Conservation (phyloP, 2,888 invertebrate genomes). For the Anodontia alba region DNA sequence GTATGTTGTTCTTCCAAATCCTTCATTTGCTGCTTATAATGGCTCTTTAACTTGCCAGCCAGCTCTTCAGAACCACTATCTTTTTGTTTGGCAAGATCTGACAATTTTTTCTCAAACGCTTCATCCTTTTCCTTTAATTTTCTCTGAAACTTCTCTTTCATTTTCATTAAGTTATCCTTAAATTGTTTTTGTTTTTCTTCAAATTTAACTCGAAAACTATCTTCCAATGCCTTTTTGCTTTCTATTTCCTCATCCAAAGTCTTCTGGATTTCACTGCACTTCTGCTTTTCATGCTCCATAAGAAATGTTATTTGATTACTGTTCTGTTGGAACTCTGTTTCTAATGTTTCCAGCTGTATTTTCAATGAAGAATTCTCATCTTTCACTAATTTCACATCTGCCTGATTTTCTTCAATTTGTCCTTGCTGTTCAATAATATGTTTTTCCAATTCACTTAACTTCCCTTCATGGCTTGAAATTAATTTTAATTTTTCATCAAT, state of each 20-base stretch:
- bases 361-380: constrained; percentile 11
- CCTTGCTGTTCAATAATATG: constrained; percentile 72
- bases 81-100: constrained; percentile 74
- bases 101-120: constrained; percentile 68
- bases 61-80: constrained; percentile 73
- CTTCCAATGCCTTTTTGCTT: constrained; percentile 65
- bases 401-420: constrained; percentile 54
- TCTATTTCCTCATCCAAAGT: constrained; percentile 48
- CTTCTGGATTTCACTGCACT: constrained; percentile 14
- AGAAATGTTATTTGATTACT: constrained; percentile 29
- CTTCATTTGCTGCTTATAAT: constrained; percentile 66
- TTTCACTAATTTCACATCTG: neutral
- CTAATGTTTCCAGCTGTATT: constrained; percentile 37
- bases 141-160: constrained; percentile 77
- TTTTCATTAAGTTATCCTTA: constrained; percentile 75
- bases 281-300: constrained; percentile 48
- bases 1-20: constrained; percentile 66
- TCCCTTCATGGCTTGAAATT: constrained; percentile 36
- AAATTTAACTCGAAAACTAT: constrained; percentile 73
- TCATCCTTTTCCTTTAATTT: constrained; percentile 76
- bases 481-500: constrained; percentile 15
- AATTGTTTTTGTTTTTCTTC: constrained; percentile 76
- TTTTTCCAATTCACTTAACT: constrained; percentile 72
- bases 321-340: neutral
- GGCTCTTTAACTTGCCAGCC: constrained; percentile 63